Evolutionary conservation across 2,888 invertebrate species (phyloP).

Genomic region (Diarsia mendica): DNA sequence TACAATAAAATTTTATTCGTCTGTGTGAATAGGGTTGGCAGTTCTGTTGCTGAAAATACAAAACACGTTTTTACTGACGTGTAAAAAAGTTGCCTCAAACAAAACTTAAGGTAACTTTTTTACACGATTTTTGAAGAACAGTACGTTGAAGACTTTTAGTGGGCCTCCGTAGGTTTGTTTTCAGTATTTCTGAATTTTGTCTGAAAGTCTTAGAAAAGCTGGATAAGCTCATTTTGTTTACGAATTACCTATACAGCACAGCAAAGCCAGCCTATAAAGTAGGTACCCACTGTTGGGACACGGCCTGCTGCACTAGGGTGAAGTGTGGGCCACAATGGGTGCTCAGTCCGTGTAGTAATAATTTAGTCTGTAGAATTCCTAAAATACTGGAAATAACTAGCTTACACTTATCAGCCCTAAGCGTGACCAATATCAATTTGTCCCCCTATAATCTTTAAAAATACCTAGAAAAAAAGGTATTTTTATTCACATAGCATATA

Average conservation of each 20-base stretch:
- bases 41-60: not conserved
- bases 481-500: conserved; percentile 28
- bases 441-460: conserved; percentile 10
- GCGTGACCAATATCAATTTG: conserved; percentile 29
- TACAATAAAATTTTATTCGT: conserved; percentile 10
- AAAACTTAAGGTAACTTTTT: too few species aligned
- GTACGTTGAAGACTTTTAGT: not conserved
- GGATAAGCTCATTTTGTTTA: not conserved
- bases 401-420: not conserved
- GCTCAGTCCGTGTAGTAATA: not conserved
- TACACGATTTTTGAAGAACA: not conserved
- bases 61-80: too few species aligned
- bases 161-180: not conserved
- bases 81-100: not conserved
- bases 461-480: conserved; percentile 15
- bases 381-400: not conserved
- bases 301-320: not conserved
- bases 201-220: not conserved
- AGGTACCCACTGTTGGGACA: not conserved
- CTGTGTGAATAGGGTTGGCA: not conserved
- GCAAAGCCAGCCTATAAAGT: not conserved
- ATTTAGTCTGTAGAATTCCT: not conserved
- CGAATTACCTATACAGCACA: not conserved
- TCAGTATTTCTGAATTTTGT: not conserved
- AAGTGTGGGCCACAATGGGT: not conserved